Evolutionary conservation across 2,113 vertebrate species (phyloP).

Genomic region (Cacatua alba): DNA sequence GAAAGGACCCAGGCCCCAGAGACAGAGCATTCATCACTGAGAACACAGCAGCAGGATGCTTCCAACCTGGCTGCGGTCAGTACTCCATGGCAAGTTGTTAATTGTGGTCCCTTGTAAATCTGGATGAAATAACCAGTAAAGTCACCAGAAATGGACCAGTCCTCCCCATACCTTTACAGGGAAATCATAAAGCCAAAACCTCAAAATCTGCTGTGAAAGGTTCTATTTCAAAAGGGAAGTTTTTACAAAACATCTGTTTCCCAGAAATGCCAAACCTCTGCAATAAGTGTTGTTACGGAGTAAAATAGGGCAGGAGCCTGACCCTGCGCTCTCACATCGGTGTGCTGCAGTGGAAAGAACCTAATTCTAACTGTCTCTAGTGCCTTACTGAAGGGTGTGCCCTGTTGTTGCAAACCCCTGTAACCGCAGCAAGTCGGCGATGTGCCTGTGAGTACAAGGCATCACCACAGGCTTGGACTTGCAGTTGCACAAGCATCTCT

Average conservation of each 20-base stretch:
- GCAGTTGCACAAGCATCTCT: not conserved
- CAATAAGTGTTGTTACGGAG: accelerated
- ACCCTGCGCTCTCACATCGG: accelerated
- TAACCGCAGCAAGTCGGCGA: accelerated
- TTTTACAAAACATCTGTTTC: not conserved
- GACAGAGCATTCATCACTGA: not conserved
- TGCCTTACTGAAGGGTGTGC: not conserved
- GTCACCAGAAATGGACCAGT: not conserved
- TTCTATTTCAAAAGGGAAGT: not conserved
- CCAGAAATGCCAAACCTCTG: not conserved
- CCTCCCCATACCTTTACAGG: not conserved
- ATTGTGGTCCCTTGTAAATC: not conserved
- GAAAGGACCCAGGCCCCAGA: not conserved
- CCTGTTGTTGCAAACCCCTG: accelerated
- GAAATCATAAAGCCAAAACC: not conserved
- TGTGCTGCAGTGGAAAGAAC: not conserved
- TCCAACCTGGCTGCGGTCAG: accelerated
- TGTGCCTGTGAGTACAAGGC: accelerated
- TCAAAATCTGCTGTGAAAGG: not conserved
- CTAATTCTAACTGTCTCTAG: not conserved
- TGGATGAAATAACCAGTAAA: not conserved
- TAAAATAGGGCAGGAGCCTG: no score
- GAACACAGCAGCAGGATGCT: not conserved
- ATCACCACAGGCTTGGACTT: accelerated
- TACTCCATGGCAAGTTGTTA: accelerated